Evolutionary conservation across 2,797 vertebrate species (phyloP), one percentile per base, ranked within the genome.

Genomic region (Helostoma temminkii): DNA sequence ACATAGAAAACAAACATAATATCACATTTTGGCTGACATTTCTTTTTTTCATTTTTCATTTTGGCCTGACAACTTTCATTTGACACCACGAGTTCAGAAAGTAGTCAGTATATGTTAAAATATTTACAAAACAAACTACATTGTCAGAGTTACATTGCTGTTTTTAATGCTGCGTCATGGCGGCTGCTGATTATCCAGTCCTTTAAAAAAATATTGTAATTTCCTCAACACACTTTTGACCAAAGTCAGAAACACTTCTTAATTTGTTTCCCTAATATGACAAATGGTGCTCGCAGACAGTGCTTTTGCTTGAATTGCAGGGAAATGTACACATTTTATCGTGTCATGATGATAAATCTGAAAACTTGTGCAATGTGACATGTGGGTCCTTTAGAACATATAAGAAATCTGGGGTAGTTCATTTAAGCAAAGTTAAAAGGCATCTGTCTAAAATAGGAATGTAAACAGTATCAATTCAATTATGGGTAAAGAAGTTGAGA

Each of bases 401-500:
- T 9, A 24, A 12, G 25, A 41, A 18, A 41, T 41, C n/a, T 41
- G 18, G 39, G 39, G 14, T 8, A 9, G 18, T 42, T 42, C 9
- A n/a, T n/a, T n/a, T n/a, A n/a, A n/a, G n/a, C n/a, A n/a, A 37
- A 36, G 45, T 54, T 53, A 54, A 14, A 80, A 75, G 62, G 76
- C 71, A 77, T 85, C 45, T 75, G 42, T 79, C 45, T 57, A 14
- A 15, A 58, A 59, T 19, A 66, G 55, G 66, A 82, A 82, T 82
- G 80, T 88, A 87, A 90, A 89, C 76, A 65, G 47, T 48, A 30
- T 57, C 7, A n/a, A 43, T 3, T 34, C 8, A 25, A 14, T 22
- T 54, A 19, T 24, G 34, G n/a, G 37, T 7, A 9, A 4, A 24
- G 9, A 43, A 25, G 12, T 10, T 42, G 11, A 64, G 26, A 37